phyloP scores from a whole-genome alignment of 1,140 invertebrate genomes.

The Leptonema lineaticorne region DNA sequence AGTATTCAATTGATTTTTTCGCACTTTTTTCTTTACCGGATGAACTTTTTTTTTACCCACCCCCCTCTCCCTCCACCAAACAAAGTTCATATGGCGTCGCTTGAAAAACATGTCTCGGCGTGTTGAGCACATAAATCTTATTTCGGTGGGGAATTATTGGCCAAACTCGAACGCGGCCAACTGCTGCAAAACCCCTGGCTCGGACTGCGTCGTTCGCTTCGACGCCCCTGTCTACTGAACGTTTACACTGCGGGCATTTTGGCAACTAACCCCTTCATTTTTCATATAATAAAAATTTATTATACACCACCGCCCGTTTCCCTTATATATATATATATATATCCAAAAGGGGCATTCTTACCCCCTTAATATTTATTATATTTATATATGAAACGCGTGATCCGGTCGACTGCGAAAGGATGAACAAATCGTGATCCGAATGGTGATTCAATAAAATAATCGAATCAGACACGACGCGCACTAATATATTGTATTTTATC shows the following conservation, averaged over 20 bases:
- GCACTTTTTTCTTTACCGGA: too few relatives aligned
- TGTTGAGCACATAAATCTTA: neutral
- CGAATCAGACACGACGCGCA: neutral
- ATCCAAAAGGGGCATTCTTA: too few relatives aligned
- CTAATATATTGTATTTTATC: neutral
- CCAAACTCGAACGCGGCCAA: neutral
- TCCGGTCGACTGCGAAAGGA: too few relatives aligned
- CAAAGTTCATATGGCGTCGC: neutral
- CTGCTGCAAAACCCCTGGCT: neutral
- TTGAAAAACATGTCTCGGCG: neutral
- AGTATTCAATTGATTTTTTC: too few relatives aligned
- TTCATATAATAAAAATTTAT: conserved; percentile 12
- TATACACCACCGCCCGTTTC: neutral
- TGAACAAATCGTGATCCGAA: too few relatives aligned
- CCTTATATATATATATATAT: neutral
- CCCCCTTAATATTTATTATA: too few relatives aligned
- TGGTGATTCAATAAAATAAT: too few relatives aligned
- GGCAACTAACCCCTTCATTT: conserved; percentile 8
- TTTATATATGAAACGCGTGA: too few relatives aligned
- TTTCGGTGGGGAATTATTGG: neutral
- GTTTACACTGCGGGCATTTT: neutral
- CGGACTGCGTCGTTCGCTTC: neutral
- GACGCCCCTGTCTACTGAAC: neutral
- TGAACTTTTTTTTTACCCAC: too few relatives aligned
- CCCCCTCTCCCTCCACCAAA: neutral